Base-by-base conservation (phyloP, 2,113 vertebrate genomes). In the Phasianus colchicus region DNA sequence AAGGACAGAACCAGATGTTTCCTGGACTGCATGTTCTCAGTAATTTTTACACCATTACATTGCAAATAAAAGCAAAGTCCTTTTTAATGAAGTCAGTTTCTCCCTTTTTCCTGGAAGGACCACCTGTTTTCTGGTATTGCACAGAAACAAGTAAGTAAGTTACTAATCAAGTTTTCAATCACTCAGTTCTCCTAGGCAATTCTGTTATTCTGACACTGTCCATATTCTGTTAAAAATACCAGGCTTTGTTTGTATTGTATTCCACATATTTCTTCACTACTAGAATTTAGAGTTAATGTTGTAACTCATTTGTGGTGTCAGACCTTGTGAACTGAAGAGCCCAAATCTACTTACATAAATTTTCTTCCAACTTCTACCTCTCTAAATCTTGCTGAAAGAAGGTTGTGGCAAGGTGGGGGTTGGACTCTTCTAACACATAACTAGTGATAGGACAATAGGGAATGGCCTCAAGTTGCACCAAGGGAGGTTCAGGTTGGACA, bases 1-100 rank as follows among this genome's bases (percentile, higher is more conserved):
- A 71, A 83, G 79, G 63, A 72, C 57, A 90, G 61, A 96, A 93
- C 47, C 90, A 90, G 80, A 94, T 88, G 85, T 92, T 96, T 94
- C 88, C 57, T 61, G 47, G 32, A 57, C 73, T 75, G 15, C 10
- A 19, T 81, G 69, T 86, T 40, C 52, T 95, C 83, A 47, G 32
- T 69, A 55, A 58, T 40, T 78, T 96, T 90, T 81, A 64, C 24
- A 77, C n/a, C 32, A 58, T 47, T 29, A 10, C 10, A 83, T 67
- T 83, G 25, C 50, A 88, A 83, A 81, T 81, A 43, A 74, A 88
- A 83, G 29, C 32, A 6, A 86, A 86, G 17, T 8, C 11, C 25
- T 83, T 80, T 93, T 71, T 42, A 71, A 21, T 63, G 63, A 88
- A 88, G 40, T 30, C n/a, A 50, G 40, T 79, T 73, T 82, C 55